Evolutionary conservation across 2,888 invertebrate genomes (phyloP).

Genomic region (Apantesis nais): DNA sequence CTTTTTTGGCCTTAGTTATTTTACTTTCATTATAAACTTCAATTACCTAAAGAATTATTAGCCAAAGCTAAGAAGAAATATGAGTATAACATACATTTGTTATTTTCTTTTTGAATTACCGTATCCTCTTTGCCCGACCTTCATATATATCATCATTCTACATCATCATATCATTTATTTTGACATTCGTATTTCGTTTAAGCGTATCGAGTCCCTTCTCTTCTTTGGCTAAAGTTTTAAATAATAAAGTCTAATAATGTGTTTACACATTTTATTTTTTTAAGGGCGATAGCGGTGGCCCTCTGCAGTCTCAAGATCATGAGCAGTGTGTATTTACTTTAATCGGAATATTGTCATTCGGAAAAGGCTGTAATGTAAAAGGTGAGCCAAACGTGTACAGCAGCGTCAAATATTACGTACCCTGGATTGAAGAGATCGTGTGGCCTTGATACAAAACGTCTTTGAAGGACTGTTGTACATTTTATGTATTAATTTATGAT

Average conservation of each 20-base stretch:
- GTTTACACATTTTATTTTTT: background rate
- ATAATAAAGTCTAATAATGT: background rate
- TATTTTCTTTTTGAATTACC: too few species aligned
- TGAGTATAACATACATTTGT: too few species aligned
- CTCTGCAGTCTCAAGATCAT: conserved; percentile 14
- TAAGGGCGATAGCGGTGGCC: conserved; percentile 38
- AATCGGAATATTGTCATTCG: conserved; percentile 40
- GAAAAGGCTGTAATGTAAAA: conserved; percentile 25
- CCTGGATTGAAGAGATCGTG: conserved; percentile 42
- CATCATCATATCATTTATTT: too few species aligned
- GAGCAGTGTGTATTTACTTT: conserved; percentile 31
- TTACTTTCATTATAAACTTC: too few species aligned
- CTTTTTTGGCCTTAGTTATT: too few species aligned
- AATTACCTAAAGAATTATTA: too few species aligned
- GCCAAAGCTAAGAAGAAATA: too few species aligned
- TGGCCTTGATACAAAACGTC: conserved; percentile 27
- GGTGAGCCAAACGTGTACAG: conserved; percentile 39
- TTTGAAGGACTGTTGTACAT: background rate
- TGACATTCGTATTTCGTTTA: too few species aligned
- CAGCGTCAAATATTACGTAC: conserved; percentile 32
- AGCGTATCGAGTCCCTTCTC: too few species aligned
- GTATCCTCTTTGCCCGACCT: too few species aligned
- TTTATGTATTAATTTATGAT: background rate
- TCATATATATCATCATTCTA: too few species aligned
- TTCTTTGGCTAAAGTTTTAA: background rate